phyloP scores from a whole-genome alignment of 2,888 invertebrate species.

The Listrodromus nycthemerus region DNA sequence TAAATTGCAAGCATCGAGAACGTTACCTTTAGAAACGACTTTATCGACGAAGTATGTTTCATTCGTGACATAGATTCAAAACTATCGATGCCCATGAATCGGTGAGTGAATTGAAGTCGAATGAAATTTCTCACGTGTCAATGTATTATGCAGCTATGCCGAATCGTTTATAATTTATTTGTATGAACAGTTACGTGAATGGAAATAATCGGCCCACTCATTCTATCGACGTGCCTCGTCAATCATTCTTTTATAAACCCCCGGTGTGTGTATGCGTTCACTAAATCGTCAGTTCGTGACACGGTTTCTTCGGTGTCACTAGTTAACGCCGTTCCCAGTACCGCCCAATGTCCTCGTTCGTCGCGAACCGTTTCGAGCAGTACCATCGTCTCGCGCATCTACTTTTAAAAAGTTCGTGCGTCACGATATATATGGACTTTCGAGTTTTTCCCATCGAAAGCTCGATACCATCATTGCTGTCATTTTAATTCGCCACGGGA shows the following conservation, averaged over 20 bases:
- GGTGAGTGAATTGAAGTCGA: not conserved
- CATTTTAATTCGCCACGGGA: too few relatives aligned
- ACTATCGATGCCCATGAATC: not conserved
- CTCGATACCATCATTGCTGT: too few relatives aligned
- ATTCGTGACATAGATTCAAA: not conserved
- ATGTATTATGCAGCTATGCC: slow-evolving; percentile 15
- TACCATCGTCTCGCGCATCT: slow-evolving; percentile 10
- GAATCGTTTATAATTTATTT: slow-evolving; percentile 24
- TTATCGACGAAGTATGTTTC: not conserved
- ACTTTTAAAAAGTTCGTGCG: not conserved
- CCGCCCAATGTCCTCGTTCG: slow-evolving; percentile 50
- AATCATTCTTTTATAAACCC: slow-evolving; percentile 27
- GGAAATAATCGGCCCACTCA: slow-evolving; percentile 49
- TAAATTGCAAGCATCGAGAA: not conserved
- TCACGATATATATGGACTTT: too few relatives aligned
- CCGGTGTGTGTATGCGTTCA: not conserved
- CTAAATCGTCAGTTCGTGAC: slow-evolving; percentile 10
- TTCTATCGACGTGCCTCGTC: slow-evolving; percentile 54
- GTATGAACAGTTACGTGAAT: slow-evolving; percentile 43
- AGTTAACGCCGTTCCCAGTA: slow-evolving; percentile 26
- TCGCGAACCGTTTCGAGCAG: slow-evolving; percentile 20
- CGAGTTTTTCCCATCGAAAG: too few relatives aligned
- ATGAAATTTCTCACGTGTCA: slow-evolving; percentile 1
- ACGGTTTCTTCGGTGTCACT: slow-evolving; percentile 31
- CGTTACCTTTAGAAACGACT: not conserved